Conservation (phyloP, 2,888 invertebrate genomes). For the Mechanitis messenoides region DNA sequence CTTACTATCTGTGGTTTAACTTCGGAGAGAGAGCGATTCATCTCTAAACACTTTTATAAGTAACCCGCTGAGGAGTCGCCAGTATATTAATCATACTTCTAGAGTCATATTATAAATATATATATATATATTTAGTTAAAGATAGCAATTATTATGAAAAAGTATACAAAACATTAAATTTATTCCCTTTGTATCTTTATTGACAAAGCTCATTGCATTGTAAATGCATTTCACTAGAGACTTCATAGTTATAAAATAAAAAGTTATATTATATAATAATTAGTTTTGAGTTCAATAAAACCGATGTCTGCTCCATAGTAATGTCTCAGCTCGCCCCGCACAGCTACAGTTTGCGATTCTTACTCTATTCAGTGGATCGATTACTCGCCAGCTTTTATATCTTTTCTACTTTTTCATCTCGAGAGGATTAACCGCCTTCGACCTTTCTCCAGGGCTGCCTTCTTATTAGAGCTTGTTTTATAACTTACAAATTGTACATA, state of each 20-base stretch:
- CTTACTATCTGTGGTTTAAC: slow-evolving; percentile 32
- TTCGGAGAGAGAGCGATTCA: slow-evolving; percentile 23
- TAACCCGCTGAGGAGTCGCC: neutral
- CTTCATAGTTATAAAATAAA: too few relatives aligned
- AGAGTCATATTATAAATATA: too few relatives aligned
- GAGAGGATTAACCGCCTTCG: slow-evolving; percentile 62
- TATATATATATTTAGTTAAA: too few relatives aligned
- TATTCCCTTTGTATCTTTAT: too few relatives aligned
- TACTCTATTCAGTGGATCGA: slow-evolving; percentile 54
- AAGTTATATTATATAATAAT: too few relatives aligned
- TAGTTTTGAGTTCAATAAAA: too few relatives aligned
- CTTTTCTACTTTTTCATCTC: slow-evolving; percentile 70
- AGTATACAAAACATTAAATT: too few relatives aligned
- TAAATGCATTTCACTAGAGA: too few relatives aligned
- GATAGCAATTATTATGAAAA: too few relatives aligned
- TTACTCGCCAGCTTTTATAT: slow-evolving; percentile 54
- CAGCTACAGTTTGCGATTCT: slow-evolving; percentile 47
- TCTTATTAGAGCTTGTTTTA: slow-evolving; percentile 51
- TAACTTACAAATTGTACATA: slow-evolving; percentile 15
- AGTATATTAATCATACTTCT: neutral
- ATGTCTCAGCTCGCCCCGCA: slow-evolving; percentile 5
- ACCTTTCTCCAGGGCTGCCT: slow-evolving; percentile 40
- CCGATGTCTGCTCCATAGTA: neutral
- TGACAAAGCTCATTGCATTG: too few relatives aligned
- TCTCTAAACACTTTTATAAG: neutral